Evolutionary conservation across 2,113 vertebrate species (phyloP), one percentile per base, ranked within the genome.

Genomic region (Solenodon paradoxus): DNA sequence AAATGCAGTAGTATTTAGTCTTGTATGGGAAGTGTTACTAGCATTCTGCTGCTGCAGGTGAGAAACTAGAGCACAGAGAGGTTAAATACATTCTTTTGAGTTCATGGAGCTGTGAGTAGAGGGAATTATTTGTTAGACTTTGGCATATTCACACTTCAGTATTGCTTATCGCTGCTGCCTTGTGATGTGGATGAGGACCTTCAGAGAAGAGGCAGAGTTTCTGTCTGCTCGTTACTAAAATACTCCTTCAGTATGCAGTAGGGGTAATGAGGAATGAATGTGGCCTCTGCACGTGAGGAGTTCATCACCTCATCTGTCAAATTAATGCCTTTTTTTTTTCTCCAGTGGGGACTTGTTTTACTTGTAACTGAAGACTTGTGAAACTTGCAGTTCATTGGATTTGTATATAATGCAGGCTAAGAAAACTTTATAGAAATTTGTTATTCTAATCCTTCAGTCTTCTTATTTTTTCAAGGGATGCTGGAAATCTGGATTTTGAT

Each of bases 401-500:
- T 94, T 94, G n/a, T 83, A 79, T 17, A 30, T 90, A 53, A 28
- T 87, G 72, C 32, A 61, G 79, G 24, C 53, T 74, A 24, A 85
- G 63, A 59, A 12, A 79, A 71, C 83, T 78, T 92, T 19, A 38
- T 92, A 16, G 72, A 90, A 84, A 57, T 77, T 32, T 84, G n/a
- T 71, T 95, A 59, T 40, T 81, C 24, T 75, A 32, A 57, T 83
- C 69, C 55, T 35, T 75, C 26, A 30, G 51, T 90, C 16, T 83
- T 79, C 32, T 51, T 5, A 19, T 38, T n/a, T 79, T 88, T 84
- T 86, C 24, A 53, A 55, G 51, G 82, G 49, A 30, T 93, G 42
- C n/a, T 85, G 9, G 72, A 88, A 85, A 85, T 93, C 72, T 85
- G 66, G 32, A 64, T 74, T 83, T 88, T 92, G 85, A 89, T 78